phyloP scores from a whole-genome alignment of 1,140 invertebrate species.

The Apis cerana region DNA sequence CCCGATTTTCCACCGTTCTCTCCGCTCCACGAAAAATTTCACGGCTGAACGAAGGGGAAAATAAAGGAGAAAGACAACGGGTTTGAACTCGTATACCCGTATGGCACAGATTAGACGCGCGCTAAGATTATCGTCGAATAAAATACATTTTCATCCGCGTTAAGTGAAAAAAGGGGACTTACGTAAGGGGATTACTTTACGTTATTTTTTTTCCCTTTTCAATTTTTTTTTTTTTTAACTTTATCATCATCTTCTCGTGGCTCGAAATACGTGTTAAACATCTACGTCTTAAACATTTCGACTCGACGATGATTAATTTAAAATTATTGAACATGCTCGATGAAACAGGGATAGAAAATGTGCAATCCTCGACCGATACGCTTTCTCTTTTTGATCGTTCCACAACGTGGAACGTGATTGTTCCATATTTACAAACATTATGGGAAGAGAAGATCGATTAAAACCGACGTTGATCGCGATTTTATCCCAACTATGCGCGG shows the following conservation, averaged over 20 bases:
- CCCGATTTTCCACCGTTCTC: not conserved
- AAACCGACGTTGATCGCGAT: not conserved
- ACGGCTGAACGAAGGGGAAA: not conserved
- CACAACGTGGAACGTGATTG: not conserved
- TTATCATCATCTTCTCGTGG: not conserved
- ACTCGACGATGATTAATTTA: too few relatives aligned
- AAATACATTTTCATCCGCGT: not conserved
- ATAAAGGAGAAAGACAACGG: not conserved
- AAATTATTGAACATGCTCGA: too few relatives aligned
- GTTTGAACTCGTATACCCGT: too few relatives aligned
- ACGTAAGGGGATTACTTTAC: too few relatives aligned
- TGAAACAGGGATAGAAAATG: too few relatives aligned
- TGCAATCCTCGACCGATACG: too few relatives aligned
- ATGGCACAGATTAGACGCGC: not conserved
- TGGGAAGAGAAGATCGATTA: not conserved
- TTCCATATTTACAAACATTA: too few relatives aligned
- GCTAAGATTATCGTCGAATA: not conserved
- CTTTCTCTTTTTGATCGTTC: too few relatives aligned
- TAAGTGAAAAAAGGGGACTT: not conserved
- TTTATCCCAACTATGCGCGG: not conserved
- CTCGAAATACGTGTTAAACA: too few relatives aligned
- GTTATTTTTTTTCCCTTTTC: not conserved
- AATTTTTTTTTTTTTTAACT: not conserved
- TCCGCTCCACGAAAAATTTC: conserved; percentile 13
- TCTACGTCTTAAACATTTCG: too few relatives aligned